A percentile compares a stretch with the other conserved stretches of the same genome.
These are phyloP conservation scores for Tridacna gigas DNA, from an alignment of 2,888 invertebrate genomes.

Conservation along the genomic window DNA sequence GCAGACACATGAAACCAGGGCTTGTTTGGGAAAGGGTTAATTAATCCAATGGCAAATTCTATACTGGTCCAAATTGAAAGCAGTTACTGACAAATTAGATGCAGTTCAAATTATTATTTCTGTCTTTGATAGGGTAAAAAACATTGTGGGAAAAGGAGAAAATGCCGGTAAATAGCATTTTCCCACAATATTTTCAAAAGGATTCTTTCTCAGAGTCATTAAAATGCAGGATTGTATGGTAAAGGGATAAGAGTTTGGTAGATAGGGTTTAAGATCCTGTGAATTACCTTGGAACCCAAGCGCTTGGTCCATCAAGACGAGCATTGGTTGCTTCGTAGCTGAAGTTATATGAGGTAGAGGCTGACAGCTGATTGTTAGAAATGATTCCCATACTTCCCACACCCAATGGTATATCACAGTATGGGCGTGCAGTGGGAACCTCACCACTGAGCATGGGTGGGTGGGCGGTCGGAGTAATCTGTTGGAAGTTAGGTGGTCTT, in stretches of 20 bases:
- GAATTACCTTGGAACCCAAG: constrained; percentile 75
- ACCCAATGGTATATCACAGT: constrained; percentile 77
- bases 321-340: constrained; percentile 71
- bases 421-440: constrained; percentile 49
- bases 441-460: constrained; percentile 49
- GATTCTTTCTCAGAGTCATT: too few relatives aligned
- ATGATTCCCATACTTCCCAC: constrained; percentile 68
- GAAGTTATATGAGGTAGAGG: constrained; percentile 71
- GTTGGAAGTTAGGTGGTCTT: constrained; percentile 50
- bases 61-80: too few relatives aligned
- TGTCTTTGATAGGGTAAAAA: too few relatives aligned
- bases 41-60: too few relatives aligned
- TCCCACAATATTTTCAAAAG: too few relatives aligned
- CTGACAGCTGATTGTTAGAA: constrained; percentile 71
- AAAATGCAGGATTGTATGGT: too few relatives aligned
- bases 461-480: constrained; percentile 55
- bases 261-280: background rate
- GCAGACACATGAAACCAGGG: too few relatives aligned
- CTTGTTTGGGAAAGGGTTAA: too few relatives aligned
- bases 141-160: too few relatives aligned
- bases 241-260: background rate
- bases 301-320: constrained; percentile 70
- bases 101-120: too few relatives aligned
- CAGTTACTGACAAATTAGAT: too few relatives aligned
- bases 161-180: too few relatives aligned